phyloP scores from a whole-genome alignment of 2,888 invertebrate species.

The Drosophila mulleri region DNA sequence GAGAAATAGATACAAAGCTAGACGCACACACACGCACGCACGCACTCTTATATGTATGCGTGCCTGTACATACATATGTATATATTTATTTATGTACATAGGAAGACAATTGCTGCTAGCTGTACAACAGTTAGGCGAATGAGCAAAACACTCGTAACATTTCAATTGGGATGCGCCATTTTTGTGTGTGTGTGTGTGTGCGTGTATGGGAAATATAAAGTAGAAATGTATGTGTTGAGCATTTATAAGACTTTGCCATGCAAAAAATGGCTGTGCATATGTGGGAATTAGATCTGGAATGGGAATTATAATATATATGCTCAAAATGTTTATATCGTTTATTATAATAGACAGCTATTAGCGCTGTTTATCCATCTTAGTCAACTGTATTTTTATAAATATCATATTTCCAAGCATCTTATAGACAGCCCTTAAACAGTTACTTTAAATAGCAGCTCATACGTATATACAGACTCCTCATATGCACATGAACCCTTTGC shows the following conservation, averaged over 20 bases:
- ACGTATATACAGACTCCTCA: background rate
- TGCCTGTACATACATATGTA: background rate
- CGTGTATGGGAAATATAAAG: constrained; percentile 9
- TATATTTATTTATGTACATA: constrained; percentile 51
- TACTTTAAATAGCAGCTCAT: background rate
- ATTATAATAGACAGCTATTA: too few relatives aligned
- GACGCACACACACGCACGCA: background rate
- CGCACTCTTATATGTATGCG: background rate
- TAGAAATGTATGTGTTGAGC: constrained; percentile 7
- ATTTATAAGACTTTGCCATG: constrained; percentile 10
- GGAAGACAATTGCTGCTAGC: constrained; percentile 65
- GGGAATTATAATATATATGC: background rate
- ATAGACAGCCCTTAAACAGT: background rate
- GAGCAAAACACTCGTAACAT: constrained; percentile 28
- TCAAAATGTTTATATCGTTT: background rate
- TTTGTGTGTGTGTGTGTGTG: constrained; percentile 15
- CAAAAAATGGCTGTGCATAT: background rate
- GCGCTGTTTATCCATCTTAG: background rate
- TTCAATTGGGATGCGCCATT: constrained; percentile 55
- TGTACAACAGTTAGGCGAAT: constrained; percentile 50
- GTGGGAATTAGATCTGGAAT: background rate
- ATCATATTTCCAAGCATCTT: background rate
- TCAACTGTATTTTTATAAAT: background rate
- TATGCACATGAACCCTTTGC: background rate
- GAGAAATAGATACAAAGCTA: constrained; percentile 25